Evolutionary conservation across 1,140 invertebrate genomes (phyloP).

Genomic region (Drosophila quadrilineata): DNA sequence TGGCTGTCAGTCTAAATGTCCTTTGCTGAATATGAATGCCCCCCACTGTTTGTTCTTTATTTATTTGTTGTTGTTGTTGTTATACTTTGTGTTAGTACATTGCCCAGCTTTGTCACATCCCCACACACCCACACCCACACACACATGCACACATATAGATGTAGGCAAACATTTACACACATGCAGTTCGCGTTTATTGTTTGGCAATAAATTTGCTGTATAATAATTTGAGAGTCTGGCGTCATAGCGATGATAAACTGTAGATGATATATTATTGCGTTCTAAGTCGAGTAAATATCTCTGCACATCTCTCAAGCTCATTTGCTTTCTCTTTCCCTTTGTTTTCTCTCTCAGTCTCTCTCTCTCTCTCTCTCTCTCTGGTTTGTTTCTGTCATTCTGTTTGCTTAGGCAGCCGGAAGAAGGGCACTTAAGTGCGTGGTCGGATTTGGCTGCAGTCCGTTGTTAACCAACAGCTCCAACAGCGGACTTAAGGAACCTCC

Average conservation of each 20-base stretch:
- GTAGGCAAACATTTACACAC: constrained; percentile 20
- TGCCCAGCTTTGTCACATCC: constrained; percentile 33
- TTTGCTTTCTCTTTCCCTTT: background rate
- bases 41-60: constrained; percentile 7
- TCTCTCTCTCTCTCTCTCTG: background rate
- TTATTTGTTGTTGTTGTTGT: constrained; percentile 31
- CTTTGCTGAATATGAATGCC: constrained; percentile 26
- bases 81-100: constrained; percentile 19
- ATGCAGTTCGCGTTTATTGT: constrained; percentile 72
- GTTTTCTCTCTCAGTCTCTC: background rate
- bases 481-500: constrained; percentile 17
- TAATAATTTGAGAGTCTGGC: constrained; percentile 81
- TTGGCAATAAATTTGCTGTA: constrained; percentile 79
- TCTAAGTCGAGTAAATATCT: constrained; percentile 75
- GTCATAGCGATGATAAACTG: constrained; percentile 81
- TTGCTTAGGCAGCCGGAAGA: constrained; percentile 39
- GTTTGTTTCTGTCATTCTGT: constrained; percentile 18
- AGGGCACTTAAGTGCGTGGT: constrained; percentile 43
- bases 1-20: constrained; percentile 41
- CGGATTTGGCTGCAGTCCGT: constrained; percentile 31
- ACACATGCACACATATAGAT: constrained; percentile 10
- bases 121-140: background rate
- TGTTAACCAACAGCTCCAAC: too few relatives aligned
- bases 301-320: background rate
- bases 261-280: constrained; percentile 80